A percentile compares a stretch with the other conserved stretches of the same genome.
Conservation (phyloP, 2,888 invertebrate genomes). For the Elysia crispata region DNA sequence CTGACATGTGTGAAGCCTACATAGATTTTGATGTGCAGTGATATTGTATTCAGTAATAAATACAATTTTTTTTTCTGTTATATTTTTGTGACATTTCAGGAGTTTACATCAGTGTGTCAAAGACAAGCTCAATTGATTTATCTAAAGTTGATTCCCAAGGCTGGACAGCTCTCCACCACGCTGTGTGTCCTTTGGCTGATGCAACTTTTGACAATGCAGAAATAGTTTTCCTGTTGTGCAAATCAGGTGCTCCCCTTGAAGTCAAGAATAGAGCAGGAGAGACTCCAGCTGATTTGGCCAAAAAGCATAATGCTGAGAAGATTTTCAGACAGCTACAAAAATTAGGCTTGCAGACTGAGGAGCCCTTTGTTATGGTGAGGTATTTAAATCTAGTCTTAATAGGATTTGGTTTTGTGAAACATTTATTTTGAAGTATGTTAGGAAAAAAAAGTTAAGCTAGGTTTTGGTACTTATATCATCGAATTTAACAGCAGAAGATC, state of each 20-base stretch:
- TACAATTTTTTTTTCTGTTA: neutral
- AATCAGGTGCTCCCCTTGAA: slow-evolving; percentile 71
- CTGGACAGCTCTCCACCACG: slow-evolving; percentile 76
- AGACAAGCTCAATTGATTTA: slow-evolving; percentile 71
- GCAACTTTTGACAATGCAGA: slow-evolving; percentile 77
- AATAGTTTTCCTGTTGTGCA: slow-evolving; percentile 73
- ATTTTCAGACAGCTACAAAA: slow-evolving; percentile 43
- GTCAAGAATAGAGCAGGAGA: slow-evolving; percentile 69
- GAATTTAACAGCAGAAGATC: too few species aligned
- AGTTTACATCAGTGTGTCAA: slow-evolving; percentile 54
- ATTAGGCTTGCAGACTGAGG: slow-evolving; percentile 12
- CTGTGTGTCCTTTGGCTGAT: slow-evolving; percentile 73
- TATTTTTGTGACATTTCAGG: slow-evolving; percentile 1
- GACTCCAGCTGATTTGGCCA: slow-evolving; percentile 59
- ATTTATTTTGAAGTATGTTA: neutral
- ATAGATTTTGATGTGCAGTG: too few species aligned
- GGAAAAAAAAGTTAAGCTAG: neutral
- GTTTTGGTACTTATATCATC: too few species aligned
- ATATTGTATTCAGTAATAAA: too few species aligned
- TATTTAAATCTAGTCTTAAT: neutral
- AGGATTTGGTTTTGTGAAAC: neutral
- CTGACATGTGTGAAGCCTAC: too few species aligned
- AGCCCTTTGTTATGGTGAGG: slow-evolving; percentile 39
- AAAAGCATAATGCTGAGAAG: slow-evolving; percentile 50
- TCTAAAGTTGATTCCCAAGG: slow-evolving; percentile 72